These are phyloP conservation scores for Myxocyprinus asiaticus DNA, from an alignment of 2,113 vertebrate species.

Conservation along the genomic window DNA sequence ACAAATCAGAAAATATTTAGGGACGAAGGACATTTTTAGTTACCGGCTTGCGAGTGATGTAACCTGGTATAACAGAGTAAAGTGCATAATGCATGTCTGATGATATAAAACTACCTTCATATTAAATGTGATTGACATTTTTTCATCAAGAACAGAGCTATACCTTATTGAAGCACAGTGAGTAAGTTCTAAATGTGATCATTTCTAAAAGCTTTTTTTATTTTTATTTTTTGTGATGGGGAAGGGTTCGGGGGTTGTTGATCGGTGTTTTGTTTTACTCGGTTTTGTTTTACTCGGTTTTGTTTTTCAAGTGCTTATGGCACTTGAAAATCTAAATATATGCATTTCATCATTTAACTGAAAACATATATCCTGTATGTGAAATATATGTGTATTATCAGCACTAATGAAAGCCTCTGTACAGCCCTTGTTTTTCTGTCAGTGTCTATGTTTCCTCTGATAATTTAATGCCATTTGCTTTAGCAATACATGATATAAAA, in stretches of 20 bases:
- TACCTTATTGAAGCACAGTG: conserved; percentile 53
- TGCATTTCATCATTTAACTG: conserved; percentile 53
- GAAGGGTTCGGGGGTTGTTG: background rate
- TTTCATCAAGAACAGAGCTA: conserved; percentile 52
- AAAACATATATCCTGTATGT: conserved; percentile 54
- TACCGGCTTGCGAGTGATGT: conserved; percentile 38
- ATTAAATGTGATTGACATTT: conserved; percentile 45
- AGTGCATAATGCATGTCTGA: conserved; percentile 53
- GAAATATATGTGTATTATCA: conserved; percentile 49
- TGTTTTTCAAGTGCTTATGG: conserved; percentile 35
- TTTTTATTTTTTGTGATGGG: background rate
- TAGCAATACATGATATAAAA: conserved; percentile 60
- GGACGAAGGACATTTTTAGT: conserved; percentile 44
- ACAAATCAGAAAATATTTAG: conserved; percentile 39
- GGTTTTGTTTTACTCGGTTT: background rate
- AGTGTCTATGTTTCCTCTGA: conserved; percentile 49
- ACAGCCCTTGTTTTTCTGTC: conserved; percentile 44
- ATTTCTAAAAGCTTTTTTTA: conserved; percentile 45
- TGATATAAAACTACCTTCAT: conserved; percentile 48
- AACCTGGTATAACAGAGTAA: conserved; percentile 27
- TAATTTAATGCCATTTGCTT: conserved; percentile 58
- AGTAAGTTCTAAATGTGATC: conserved; percentile 42
- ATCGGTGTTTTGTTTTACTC: background rate
- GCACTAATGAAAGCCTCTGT: conserved; percentile 50
- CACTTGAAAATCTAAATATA: conserved; percentile 54